Evolutionary conservation across 2,797 vertebrate genomes (phyloP), one percentile per base, ranked within the genome.

Genomic region (Rhabdomys pumilio): DNA sequence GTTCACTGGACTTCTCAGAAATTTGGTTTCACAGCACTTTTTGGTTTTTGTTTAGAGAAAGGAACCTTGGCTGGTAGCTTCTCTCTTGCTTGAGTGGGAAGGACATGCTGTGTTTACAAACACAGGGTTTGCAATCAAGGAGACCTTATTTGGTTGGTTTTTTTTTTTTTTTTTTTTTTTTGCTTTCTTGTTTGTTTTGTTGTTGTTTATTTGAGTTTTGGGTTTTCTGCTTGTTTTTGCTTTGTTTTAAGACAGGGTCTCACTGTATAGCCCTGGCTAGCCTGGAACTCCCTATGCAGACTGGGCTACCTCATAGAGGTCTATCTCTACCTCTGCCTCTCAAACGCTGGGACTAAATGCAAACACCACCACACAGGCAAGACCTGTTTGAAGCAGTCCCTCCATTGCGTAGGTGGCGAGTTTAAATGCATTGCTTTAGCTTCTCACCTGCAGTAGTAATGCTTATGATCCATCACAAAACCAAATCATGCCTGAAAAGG

Each of bases 1-100:
- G n/a, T 55, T 90, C 69, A 67, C 59, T 89, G 90, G 83, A 34
- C 86, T 91, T 96, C 87, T 89, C 65, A 90, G 57, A 96, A 94
- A 89, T 82, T n/a, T 83, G 26, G 57, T 55, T 67, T 95, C 47
- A 79, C 24, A 86, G 44, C 75, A 75, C 59, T 91, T 92, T 26
- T 50, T 83, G 85, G 50, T 82, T 88, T 88, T 38, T 53, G 44
- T 76, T 91, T 84, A 83, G 11, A 3, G 55, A 15, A 6, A 82
- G 47, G 53, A 72, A 88, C 88, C 82, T 26, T 89, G 57, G n/a
- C 20, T 26, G 13, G 87, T 69, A 24, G 6, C n/a, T 63, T 93
- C 50, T 94, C 75, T n/a, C n/a, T 88, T 47, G 44, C 81, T 90
- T 63, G 38, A 2, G 41, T 63, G 6, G 63, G 55, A 76, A 86